Base-by-base conservation (phyloP, 1,140 invertebrate genomes). In the Trachelipus rathkii region DNA sequence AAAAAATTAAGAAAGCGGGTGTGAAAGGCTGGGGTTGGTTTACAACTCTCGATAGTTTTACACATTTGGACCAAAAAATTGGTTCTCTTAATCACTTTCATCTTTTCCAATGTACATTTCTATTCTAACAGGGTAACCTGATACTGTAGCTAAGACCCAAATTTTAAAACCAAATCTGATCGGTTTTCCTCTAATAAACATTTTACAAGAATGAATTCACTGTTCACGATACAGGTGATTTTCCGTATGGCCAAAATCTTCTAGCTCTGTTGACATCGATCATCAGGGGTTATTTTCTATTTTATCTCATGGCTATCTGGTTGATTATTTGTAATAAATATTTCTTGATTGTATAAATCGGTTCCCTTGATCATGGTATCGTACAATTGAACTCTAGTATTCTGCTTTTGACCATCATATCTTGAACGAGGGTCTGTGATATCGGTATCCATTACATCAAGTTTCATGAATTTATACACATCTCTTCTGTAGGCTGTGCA, bases 141-240 rank as follows among this genome's bases (percentile, higher is more conserved):
- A 44, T 24, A 44, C 50, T 13, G 68, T 75, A 68, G 60, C 33
- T 69, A 75, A 53, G 10, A 71, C 74, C 72, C 83, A 71, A 21
- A 24, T 53, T 71, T 87, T 87, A 80, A 83, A 87, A 72, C 85
- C 85, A 83, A 85, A 86, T 77, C 84, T 82, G 77, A 87, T 84
- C 71, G 85, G 84, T 82, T 87, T 87, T 69, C 85, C 85, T 82
- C 83, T 82, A 69, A 87, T 77, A n/a, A 84, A 85, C 81, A 86
- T 85, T 82, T 87, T 87, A 68, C 81, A 83, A 69, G 81, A 82
- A 82, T 88, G 85, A 81, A 82, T 81, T 71, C 86, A 87, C 77
- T 83, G 81, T 82, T 87, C 87, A 87, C 85, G 77, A 87, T 82
- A 66, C 82, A 84, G 76, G 68, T 81, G 19, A 82, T 83, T 78